Evolutionary conservation across 2,113 vertebrate species (phyloP), one percentile per base, ranked within the genome.

Genomic region (Lophotis ruficrista): DNA sequence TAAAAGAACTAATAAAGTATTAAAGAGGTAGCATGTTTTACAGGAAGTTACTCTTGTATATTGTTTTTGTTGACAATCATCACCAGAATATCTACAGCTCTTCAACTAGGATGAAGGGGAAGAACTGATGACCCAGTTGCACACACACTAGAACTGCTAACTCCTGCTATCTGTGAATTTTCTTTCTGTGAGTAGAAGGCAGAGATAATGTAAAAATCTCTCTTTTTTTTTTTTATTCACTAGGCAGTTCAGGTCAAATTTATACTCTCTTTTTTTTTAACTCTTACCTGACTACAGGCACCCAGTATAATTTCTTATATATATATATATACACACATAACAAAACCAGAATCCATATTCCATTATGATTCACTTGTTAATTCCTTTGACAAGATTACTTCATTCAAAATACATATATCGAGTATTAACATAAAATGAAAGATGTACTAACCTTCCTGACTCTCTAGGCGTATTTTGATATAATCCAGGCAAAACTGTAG

Each of bases 391-490:
- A 62, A n/a, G 83, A 31, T 72, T 61, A 69, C 7, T 64, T 68
- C 3, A 56, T 54, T 83, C 7, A 80, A 71, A 70, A 62, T 12
- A 62, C 15, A 57, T 11, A n/a, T 4, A 60, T 0, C 9, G 14
- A 61, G 4, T 38, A 69, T 35, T 47, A 87, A 70, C 8, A 35
- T 25, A 48, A 87, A 83, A 76, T 25, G 41, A 87, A 96, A 93
- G 8, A 78, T 14, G 13, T 20, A 69, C 89, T 93, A 53, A 96
- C 96, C 96, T 62, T 94, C 92, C 97, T 98, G 98, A 99, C 99
- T 99, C 98, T 99, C 98, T 25, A 99, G 98, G 41, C 98, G 98
- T 97, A 99, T 99, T 97, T 99, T 98, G 97, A 99, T 99, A 95
- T 97, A 97, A 62, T 99, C 99, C 75, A 99, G 97, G 94, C 98